Evolutionary conservation across 2,113 vertebrate species (phyloP), one percentile per base, ranked within the genome.

Genomic region (Hoplias malabaricus): DNA sequence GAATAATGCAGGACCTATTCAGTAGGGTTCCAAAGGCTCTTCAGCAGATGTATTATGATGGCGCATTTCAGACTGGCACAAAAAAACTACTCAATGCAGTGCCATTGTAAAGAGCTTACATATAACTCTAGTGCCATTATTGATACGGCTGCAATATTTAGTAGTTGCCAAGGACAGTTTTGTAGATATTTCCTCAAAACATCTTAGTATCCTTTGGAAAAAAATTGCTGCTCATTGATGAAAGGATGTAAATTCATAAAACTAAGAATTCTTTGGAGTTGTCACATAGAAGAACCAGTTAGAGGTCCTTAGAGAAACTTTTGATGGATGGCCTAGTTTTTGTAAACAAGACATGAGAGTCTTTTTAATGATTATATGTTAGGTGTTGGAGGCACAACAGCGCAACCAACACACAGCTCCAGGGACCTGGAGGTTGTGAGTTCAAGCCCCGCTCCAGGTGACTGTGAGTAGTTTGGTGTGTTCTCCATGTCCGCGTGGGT

Each of bases 1-100:
- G 71, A 74, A 63, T 62, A 74, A 61, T 63, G 57, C 71, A 74
- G 57, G 38, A 62, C n/a, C 21, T 7, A 40, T 71, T 71, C 62
- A 19, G 9, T 13, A 2, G 43, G 29, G 53, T 67, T 77, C 5
- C 13, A 74, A 59, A 34, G 42, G 29, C 46, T 31, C 71, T 74
- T 23, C 29, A 33, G 57, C 71, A 34, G 40, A 34, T 29, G n/a
- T 33, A 63, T 33, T 63, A 36, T 63, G 34, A 63, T 63, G 31
- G 59, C 16, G 33, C 43, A 31, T 48, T 59, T 74, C 21, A 63
- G 13, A 2, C n/a, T 34, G 40, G 57, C 40, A 23, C 71, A 63
- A 57, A n/a, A n/a, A 74, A 48, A 31, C 57, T 62, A 43, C 56
- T 74, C 40, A 48, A 74, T 62, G 71, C 42, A 9, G 4, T 63